Evolutionary conservation across 2,888 invertebrate species (phyloP), one percentile per base, ranked within the genome.

Genomic region (Trissolcus brochymenae): DNA sequence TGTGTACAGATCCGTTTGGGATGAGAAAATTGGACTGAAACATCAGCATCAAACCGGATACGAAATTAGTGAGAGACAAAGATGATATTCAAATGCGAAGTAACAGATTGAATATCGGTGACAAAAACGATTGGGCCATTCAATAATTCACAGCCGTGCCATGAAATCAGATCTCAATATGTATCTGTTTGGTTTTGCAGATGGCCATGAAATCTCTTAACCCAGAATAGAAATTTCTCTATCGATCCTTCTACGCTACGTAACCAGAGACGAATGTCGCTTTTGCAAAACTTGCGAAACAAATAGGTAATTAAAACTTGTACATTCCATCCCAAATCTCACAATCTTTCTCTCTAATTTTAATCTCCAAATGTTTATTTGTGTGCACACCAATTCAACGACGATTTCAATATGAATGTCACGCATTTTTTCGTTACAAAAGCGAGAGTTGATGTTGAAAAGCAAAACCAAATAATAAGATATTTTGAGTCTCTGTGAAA

Each of bases 101-200:
- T 59, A 62, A 59, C 57, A 43, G 65, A 76, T 76, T 56, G 19
- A 65, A 65, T 61, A 49, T 62, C 70, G 65, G 68, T 54, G 59
- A 56, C 51, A 62, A 64, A 57, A 74, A 61, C 40, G 61, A 56
- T 67, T 35, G 56, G 41, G 17, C 19, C 49, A 25, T 53, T 46
- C 57, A 49, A 75, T 74, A 67, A 62, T 64, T 68, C 68, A 51
- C 62, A n/a, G 16, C 53, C 29, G 50, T 40, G 35, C 57, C 54
- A 59, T 64, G 75, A 59, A 68, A 74, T 67, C 67, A 59, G 67
- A 74, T 67, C 67, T 67, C 49, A 74, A 74, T n/a, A n/a, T 62
- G 7, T 59, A 68, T 51, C 40, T 54, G 67, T 74, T 64, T 16
- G 53, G 35, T 51, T 53, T 62, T 57, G 49, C 67, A 62, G 67